A percentile compares a stretch with the other conserved stretches of the same genome.
Conservation (phyloP, 2,113 vertebrate genomes). For the Buteo buteo region DNA sequence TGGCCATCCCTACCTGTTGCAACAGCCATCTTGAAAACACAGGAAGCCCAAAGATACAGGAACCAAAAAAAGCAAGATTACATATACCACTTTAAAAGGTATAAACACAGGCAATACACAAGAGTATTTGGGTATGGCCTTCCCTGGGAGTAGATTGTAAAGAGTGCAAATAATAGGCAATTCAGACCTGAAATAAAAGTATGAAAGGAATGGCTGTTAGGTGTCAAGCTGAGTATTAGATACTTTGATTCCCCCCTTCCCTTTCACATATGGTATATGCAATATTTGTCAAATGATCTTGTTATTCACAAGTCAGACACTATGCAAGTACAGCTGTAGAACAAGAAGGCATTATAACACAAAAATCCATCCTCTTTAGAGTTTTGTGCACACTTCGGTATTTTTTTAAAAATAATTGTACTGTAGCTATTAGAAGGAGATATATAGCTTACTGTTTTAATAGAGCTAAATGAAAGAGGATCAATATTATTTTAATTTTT, state of each 20-base stretch:
- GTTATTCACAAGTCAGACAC: background rate
- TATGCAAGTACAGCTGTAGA: conserved; percentile 15
- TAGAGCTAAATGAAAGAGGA: conserved; percentile 72
- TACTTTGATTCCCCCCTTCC: background rate
- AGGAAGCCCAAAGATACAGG: background rate
- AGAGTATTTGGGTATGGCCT: background rate
- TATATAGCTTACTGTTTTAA: conserved; percentile 61
- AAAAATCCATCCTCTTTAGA: background rate
- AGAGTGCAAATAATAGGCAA: background rate
- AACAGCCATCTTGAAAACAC: background rate
- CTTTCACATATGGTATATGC: background rate
- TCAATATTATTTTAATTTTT: conserved; percentile 90
- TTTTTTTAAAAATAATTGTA: conserved; percentile 37
- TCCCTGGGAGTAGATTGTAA: background rate
- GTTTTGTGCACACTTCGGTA: background rate
- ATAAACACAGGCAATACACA: background rate
- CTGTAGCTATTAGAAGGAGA: conserved; percentile 63
- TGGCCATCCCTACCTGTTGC: background rate
- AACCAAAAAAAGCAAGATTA: background rate
- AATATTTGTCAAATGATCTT: conserved; percentile 12
- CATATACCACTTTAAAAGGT: background rate
- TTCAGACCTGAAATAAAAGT: background rate
- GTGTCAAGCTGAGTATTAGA: background rate
- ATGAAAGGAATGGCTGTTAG: background rate
- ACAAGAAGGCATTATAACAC: background rate